A percentile compares a stretch with the other conserved stretches of the same genome.
These are phyloP conservation scores for Emys orbicularis DNA, from an alignment of 2,797 vertebrate species.

Conservation along the genomic window DNA sequence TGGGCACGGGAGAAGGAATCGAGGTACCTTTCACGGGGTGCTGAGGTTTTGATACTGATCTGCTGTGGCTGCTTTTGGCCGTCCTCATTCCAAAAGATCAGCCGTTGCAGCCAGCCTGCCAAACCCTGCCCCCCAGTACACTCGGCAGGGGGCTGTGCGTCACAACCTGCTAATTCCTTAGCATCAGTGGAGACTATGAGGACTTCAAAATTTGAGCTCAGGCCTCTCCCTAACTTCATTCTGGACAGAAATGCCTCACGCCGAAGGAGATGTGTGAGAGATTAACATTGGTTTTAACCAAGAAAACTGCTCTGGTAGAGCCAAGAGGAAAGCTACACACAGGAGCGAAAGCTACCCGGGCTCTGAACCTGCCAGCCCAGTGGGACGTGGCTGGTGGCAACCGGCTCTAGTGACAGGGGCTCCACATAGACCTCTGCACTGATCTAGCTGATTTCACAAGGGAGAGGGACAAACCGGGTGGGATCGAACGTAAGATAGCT, in stretches of 20 bases:
- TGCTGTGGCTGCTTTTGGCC: background rate
- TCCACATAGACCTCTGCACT: background rate
- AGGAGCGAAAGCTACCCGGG: background rate
- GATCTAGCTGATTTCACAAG: background rate
- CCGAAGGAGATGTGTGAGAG: background rate
- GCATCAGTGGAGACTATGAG: background rate
- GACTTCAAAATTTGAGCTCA: background rate
- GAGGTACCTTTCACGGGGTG: background rate
- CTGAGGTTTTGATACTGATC: background rate
- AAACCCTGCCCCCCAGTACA: background rate
- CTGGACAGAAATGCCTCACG: background rate
- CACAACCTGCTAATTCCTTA: background rate
- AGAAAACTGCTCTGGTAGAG: background rate
- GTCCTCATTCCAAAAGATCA: background rate
- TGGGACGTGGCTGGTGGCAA: background rate
- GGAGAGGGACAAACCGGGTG: background rate
- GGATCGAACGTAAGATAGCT: background rate
- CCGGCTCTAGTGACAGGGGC: background rate
- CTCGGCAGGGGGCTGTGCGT: background rate
- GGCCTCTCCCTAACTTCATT: slow-evolving; percentile 10
- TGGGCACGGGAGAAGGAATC: background rate
- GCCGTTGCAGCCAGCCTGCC: background rate
- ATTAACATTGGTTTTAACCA: background rate
- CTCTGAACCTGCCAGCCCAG: background rate
- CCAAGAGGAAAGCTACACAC: background rate